Base-by-base conservation (phyloP, 2,113 vertebrate genomes). In the Erythrolamprus reginae region DNA sequence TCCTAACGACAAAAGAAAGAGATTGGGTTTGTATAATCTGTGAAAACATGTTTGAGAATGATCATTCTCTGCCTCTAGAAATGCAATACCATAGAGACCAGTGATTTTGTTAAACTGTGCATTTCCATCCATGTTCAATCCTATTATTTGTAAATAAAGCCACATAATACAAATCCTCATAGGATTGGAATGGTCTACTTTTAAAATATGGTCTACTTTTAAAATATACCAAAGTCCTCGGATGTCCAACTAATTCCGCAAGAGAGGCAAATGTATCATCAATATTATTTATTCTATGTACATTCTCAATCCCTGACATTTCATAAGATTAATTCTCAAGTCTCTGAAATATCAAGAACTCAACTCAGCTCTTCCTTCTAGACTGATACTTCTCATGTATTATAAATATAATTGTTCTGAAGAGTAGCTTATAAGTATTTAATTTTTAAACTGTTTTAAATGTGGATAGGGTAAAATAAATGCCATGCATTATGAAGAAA, bases 381-480 rank as follows among this genome's bases (percentile, higher is more conserved):
- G 93, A 89, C 48, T 90, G 61, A 77, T 77, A 38, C 89, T 65
- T 52, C 51, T 17, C 5, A 86, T 58, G 91, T 92, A 38, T 21
- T 77, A 38, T 38, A 21, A 83, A 48, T 38, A 17, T 84, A 84
- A 84, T 8, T 26, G 47, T 84, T 28, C 83, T 50, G 47, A 84
- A 84, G 28, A 28, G 83, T n/a, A 50, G 47, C 47, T 84, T 84
- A 28, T 28, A 84, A 84, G 13, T 50, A n/a, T 51, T 84, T n/a
- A 84, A 50, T 50, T 84, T 48, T 84, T 28, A 17, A 84, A 87
- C 24, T 23, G 4, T 48, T 33, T 51, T 53, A 92, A 90, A 17
- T 89, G 89, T 92, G 55, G 65, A 33, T 91, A 58, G 89, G 92
- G 89, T 58, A 86, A 93, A 93, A 51, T 89, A 90, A 86, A 90